Percentiles rank a stretch among this genome's conserved stretches.
These are phyloP conservation scores for Ectemnius lituratus DNA, from an alignment of 2,888 invertebrate genomes.

Conservation along the genomic window DNA sequence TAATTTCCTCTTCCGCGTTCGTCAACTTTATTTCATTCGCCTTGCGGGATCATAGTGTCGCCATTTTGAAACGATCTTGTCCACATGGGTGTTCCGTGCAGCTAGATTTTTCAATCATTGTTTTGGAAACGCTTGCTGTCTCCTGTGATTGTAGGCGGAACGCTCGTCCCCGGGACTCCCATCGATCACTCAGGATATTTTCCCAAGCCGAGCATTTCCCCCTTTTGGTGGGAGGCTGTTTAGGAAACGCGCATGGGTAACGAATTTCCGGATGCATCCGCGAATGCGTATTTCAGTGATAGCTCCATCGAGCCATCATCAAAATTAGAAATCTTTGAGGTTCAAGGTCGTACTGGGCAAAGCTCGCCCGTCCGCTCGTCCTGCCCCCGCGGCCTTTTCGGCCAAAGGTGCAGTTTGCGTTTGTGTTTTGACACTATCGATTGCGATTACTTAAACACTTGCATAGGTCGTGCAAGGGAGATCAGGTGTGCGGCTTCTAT, in stretches of 20 bases:
- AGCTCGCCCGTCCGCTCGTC: not conserved
- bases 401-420: too few species aligned
- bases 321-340: conserved; percentile 22
- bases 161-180: not conserved
- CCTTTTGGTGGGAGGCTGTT: too few species aligned
- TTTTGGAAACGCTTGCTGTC: not conserved
- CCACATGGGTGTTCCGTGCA: conserved; percentile 50
- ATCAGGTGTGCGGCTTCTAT: not conserved
- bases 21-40: conserved; percentile 45
- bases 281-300: not conserved
- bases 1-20: conserved; percentile 35
- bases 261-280: not conserved
- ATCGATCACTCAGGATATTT: not conserved
- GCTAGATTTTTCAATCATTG: conserved; percentile 14
- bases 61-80: conserved; percentile 58
- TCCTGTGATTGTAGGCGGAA: too few species aligned
- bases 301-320: conserved; percentile 5
- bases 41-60: conserved; percentile 36
- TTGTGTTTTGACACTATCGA: too few species aligned
- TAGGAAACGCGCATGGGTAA: not conserved
- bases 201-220: not conserved
- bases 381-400: not conserved
- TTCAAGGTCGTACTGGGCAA: conserved; percentile 31
- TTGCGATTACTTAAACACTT: too few species aligned
- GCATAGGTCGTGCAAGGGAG: too few species aligned